These are phyloP conservation scores for Lucilia cuprina DNA, from an alignment of 1,140 invertebrate species.

Conservation along the genomic window DNA sequence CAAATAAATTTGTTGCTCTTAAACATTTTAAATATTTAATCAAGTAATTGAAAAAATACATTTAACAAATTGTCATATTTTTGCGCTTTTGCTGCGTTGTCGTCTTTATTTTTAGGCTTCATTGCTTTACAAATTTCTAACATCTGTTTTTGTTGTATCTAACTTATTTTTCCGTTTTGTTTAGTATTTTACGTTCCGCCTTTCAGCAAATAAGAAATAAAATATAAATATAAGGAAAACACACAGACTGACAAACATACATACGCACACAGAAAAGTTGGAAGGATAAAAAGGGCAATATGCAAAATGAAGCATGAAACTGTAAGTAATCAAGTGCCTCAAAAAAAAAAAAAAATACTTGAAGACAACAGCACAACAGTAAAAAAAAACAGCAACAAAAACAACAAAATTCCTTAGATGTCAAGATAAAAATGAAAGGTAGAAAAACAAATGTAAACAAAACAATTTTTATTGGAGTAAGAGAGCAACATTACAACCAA, in stretches of 20 bases:
- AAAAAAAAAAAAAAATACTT: not conserved
- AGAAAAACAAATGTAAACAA: conserved; percentile 1
- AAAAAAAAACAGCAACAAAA: not conserved
- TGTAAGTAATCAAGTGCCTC: conserved; percentile 10
- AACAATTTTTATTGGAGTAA: not conserved
- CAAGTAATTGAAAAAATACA: conserved; percentile 15
- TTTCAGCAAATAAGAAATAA: not conserved
- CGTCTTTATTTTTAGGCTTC: not conserved
- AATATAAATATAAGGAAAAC: not conserved
- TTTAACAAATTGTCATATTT: conserved; percentile 15
- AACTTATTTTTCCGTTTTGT: not conserved
- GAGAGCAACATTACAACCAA: not conserved
- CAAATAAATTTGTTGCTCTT: not conserved
- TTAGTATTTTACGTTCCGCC: not conserved
- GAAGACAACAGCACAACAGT: not conserved
- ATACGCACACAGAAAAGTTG: not conserved
- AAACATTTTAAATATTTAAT: conserved; percentile 11
- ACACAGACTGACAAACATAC: not conserved
- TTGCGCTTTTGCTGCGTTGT: not conserved
- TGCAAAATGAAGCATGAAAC: conserved; percentile 17
- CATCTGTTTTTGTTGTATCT: not conserved
- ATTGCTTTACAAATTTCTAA: not conserved
- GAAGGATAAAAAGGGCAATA: not conserved
- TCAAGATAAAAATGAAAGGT: not conserved
- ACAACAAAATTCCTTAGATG: not conserved